Evolutionary conservation across 1,140 invertebrate genomes (phyloP).

Genomic region (Caenorhabditis remanei): DNA sequence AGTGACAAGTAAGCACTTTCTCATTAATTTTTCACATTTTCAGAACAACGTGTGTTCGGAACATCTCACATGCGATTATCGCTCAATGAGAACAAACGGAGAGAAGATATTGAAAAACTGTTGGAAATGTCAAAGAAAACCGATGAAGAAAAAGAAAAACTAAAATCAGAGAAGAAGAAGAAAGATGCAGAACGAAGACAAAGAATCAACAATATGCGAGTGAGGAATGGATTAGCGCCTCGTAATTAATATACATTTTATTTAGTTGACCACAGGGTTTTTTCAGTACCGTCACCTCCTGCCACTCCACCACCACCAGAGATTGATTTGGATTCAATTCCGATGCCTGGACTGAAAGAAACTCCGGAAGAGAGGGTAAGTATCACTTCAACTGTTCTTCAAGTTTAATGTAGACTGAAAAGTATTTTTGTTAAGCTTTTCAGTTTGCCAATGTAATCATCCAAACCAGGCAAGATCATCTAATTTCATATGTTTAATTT

Average conservation of each 20-base stretch:
- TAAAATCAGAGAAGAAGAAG: background rate
- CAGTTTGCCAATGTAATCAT: background rate
- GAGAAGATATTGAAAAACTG: slow-evolving; percentile 50
- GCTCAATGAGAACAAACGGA: slow-evolving; percentile 35
- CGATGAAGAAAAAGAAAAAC: slow-evolving; percentile 38
- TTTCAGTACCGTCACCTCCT: slow-evolving; percentile 2
- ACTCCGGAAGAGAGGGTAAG: slow-evolving; percentile 43
- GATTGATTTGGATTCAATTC: slow-evolving; percentile 15
- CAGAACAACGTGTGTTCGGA: slow-evolving; percentile 60
- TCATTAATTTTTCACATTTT: slow-evolving; percentile 10
- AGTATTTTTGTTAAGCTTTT: background rate
- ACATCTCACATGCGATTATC: slow-evolving; percentile 61
- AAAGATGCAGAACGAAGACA: background rate
- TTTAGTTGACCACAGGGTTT: too few species aligned
- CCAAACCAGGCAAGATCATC: too few species aligned
- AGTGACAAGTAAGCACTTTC: background rate
- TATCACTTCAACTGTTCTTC: too few species aligned
- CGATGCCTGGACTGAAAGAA: slow-evolving; percentile 16
- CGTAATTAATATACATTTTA: background rate
- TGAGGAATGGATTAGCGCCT: slow-evolving; percentile 24
- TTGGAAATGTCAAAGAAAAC: slow-evolving; percentile 53
- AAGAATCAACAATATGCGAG: slow-evolving; percentile 19
- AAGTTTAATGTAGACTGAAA: too few species aligned
- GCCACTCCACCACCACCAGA: slow-evolving; percentile 26
- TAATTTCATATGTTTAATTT: background rate